phyloP scores from a whole-genome alignment of 2,888 invertebrate genomes.

The Adela reaumurella region DNA sequence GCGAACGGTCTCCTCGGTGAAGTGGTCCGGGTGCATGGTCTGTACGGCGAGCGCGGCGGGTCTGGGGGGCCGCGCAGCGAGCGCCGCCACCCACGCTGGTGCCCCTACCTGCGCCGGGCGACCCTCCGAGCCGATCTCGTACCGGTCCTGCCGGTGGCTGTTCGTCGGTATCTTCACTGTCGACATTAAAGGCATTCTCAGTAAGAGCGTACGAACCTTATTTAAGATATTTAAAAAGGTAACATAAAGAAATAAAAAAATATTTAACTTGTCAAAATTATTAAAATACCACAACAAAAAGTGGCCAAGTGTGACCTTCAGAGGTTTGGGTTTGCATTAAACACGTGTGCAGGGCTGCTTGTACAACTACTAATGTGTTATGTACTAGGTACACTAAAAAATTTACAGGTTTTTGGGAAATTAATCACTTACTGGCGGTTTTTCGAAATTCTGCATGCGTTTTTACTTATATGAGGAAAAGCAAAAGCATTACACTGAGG shows the following conservation, averaged over 20 bases:
- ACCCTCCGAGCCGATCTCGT: conserved; percentile 44
- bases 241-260: background rate
- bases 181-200: too few species aligned
- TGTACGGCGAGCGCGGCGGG: conserved; percentile 31
- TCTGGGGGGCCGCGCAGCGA: conserved; percentile 33
- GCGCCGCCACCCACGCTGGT: conserved; percentile 42
- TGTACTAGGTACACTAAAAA: too few species aligned
- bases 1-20: conserved; percentile 43
- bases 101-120: conserved; percentile 42
- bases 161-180: conserved; percentile 49
- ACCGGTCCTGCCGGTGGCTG: conserved; percentile 47
- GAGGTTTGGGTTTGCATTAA: too few species aligned
- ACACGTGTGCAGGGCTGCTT: too few species aligned
- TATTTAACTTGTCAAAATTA: background rate
- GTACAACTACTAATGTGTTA: too few species aligned
- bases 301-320: too few species aligned
- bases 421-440: too few species aligned
- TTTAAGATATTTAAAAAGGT: background rate
- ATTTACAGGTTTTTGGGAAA: too few species aligned
- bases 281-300: conserved; percentile 17
- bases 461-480: too few species aligned
- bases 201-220: too few species aligned
- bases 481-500: too few species aligned
- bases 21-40: conserved; percentile 31
- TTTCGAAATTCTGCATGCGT: too few species aligned